Evolutionary conservation across 2,113 vertebrate genomes (phyloP), one percentile per base, ranked within the genome.

Genomic region (Desmodus rotundus): DNA sequence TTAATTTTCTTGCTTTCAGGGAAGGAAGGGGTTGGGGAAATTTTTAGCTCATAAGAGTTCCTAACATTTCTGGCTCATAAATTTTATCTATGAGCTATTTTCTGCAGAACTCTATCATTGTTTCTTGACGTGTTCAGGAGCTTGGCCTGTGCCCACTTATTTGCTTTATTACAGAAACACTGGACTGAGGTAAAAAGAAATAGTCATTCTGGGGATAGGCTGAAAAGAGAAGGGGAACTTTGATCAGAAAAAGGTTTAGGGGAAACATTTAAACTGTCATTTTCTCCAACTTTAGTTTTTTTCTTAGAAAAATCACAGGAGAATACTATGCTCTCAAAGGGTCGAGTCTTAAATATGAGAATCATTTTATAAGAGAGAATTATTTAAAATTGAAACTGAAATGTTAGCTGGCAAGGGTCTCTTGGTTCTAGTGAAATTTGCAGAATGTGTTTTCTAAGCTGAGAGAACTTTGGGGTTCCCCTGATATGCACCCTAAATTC

Each of bases 1-100:
- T 94, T 89, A 91, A 52, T 93, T 96, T 74, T 95, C 72, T 73
- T 58, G 15, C 77, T 47, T 87, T 94, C 87, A 86, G 94, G 73
- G 33, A 93, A 96, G 83, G 76, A 16, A 3, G 2, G 58, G 9
- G 15, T 52, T 43, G 36, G 87, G 38, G 54, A 65, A 43, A 82
- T n/a, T 95, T 87, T 89, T 54, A 92, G n/a, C 82, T 96, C 12
- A 5, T 77, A 77, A 87, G 80, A 58, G 41, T 91, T 89, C 56
- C 38, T 84, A 70, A 94, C 47, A 86, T 17, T 83, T 70, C 6
- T 47, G 90, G 6, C 56, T 80, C 88, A 5, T 90, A 85, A 72
- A n/a, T 86, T 28, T 63, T 7, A 5, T 38, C 70, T 54, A 17
- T 81, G 92, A 92, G 83, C 87, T 50, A 8, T 65, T 97, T 92